Base-by-base conservation (phyloP, 2,113 vertebrate species). In the Oceanodroma tethys region DNA sequence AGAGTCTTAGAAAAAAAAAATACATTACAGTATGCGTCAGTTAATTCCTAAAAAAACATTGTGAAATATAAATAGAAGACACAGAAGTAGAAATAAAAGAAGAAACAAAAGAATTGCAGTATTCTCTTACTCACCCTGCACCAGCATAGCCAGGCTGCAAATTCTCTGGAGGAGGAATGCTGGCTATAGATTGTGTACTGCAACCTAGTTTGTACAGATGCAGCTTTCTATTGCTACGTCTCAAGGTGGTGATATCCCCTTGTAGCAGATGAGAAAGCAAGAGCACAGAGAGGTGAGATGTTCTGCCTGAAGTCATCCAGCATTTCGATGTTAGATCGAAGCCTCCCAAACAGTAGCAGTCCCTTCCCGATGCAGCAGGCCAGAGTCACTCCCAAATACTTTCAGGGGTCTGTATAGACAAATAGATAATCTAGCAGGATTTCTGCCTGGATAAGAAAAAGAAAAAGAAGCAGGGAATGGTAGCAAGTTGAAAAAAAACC, bases 381-480 rank as follows among this genome's bases (percentile, higher is more conserved):
- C 47, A 38, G n/a, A 67, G 13, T 42, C 23, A 42, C 13, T 62
- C 27, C 29, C 47, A 62, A 38, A 40, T 43, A 55, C 2, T 8
- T 81, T 62, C 42, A 63, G n/a, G 27, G 5, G 3, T 79, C 60
- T 56, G 18, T 36, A 22, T 7, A 40, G 16, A 36, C 6, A 55
- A 43, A 48, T 18, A 36, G 29, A 13, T 18, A 36, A 60, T 45
- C 16, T 27, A 43, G 15, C 11, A 80, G n/a, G 11, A 40, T 40
- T 81, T 80, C 23, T 50, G 17, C 19, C 25, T 56, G 7, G 6
- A 45, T 59, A 20, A 45, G 29, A 43, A 59, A 67, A 71, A 48
- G 36, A 42, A 7, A 38, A 58, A 76, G 36, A 78, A 83, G 6
- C 6, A 10, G 12, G 0, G 4, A 73, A n/a, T 1, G 1, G 11